Evolutionary conservation across 1,140 invertebrate genomes (phyloP).

Genomic region (Matsumurasca onukii): DNA sequence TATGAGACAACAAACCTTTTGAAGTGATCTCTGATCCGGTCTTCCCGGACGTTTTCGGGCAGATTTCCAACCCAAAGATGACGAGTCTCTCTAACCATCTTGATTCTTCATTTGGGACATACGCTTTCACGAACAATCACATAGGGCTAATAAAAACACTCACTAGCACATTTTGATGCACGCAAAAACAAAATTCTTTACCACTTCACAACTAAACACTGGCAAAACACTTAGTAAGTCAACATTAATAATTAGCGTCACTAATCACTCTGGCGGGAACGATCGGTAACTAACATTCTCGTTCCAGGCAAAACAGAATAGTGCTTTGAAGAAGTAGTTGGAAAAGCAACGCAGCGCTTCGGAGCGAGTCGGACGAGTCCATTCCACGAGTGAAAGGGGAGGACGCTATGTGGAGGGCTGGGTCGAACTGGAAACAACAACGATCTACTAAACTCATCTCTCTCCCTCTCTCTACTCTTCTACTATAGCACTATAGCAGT

Average conservation of each 20-base stretch:
- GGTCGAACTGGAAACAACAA: constrained; percentile 27
- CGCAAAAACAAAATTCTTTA: constrained; percentile 35
- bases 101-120: constrained; percentile 64
- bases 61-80: constrained; percentile 99
- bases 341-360: constrained; percentile 25
- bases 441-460: constrained; percentile 2
- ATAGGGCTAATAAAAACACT: constrained; percentile 39
- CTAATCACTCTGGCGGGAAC: constrained; percentile 42
- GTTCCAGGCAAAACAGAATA: constrained; percentile 28
- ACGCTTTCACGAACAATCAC: constrained; percentile 39
- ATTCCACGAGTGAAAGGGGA: constrained; percentile 3
- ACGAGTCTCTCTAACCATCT: constrained; percentile 99
- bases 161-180: constrained; percentile 37
- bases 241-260: constrained; percentile 42
- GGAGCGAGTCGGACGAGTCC: constrained; percentile 29
- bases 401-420: constrained; percentile 1
- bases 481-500: neutral
- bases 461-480: neutral
- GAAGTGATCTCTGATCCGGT: constrained; percentile 93
- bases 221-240: constrained; percentile 38
- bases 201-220: constrained; percentile 35
- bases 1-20: constrained; percentile 93
- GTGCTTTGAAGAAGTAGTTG: constrained; percentile 11
- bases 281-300: constrained; percentile 34
- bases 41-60: constrained; percentile 97